Base-by-base conservation (phyloP, 2,113 vertebrate genomes). In the Terrapene triunguis region DNA sequence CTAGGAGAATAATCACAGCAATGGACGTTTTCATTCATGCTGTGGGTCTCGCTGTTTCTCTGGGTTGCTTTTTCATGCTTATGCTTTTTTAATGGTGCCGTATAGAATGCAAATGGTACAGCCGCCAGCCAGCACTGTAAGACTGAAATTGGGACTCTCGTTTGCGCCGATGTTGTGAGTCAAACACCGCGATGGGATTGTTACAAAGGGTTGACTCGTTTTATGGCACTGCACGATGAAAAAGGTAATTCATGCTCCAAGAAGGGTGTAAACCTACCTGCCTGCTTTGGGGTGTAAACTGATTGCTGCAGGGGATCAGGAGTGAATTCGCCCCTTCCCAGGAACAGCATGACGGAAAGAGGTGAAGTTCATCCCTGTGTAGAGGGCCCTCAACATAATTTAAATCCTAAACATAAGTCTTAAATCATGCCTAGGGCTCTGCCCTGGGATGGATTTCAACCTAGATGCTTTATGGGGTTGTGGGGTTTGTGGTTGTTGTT, bases 351-450 rank as follows among this genome's bases (percentile, higher is more conserved):
- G 32, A n/a, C 3, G 17, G 35, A 69, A 69, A 69, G 65, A n/a
- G 35, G 35, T 21, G 65, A 69, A 19, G 35, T n/a, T 69, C 65
- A 21, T 69, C 16, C 35, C 65, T 65, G 90, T 85, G 53, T 84
- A 17, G 0, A 1, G 5, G 69, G 79, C 53, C 32, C 13, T 69
- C 85, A 89, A 32, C 29, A 17, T 74, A 25, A 53, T 11, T 21
- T 22, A 57, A 13, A 32, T 88, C 80, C 85, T 79, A 79, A 93
- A 54, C 2, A 38, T 5, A 27, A 2, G n/a, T 84, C 38, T 89
- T 89, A 82, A 89, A 85, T 91, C 42, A 82, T 84, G 9, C n/a
- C 44, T 38, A 3, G 47, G 76, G 85, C 38, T 94, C 91, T 82
- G 38, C 48, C 21, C 11, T 87, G 59, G 4, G 12, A 3, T 88